phyloP scores from a whole-genome alignment of 1,140 invertebrate genomes.

The Camponotus pennsylvanicus region DNA sequence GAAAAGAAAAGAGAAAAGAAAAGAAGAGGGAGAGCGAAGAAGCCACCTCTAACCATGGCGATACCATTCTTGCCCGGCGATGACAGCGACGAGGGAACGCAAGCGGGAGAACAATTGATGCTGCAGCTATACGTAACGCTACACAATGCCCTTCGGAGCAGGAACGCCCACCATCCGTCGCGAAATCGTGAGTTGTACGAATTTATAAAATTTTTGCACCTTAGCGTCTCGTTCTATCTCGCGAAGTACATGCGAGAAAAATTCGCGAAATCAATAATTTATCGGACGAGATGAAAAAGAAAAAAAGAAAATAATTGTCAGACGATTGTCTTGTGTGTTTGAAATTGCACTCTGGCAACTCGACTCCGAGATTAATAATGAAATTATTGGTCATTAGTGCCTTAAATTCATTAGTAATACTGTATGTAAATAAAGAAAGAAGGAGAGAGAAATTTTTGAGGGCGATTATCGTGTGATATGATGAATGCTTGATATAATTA shows the following conservation, averaged over 20 bases:
- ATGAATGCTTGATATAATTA: neutral
- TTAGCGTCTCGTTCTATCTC: neutral
- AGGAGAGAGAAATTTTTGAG: too few relatives aligned
- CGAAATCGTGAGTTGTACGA: constrained; percentile 83
- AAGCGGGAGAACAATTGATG: constrained; percentile 81
- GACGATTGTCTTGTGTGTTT: neutral
- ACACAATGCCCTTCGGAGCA: constrained; percentile 83
- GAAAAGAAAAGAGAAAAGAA: neutral
- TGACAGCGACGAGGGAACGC: constrained; percentile 79
- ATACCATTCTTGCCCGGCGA: constrained; percentile 78
- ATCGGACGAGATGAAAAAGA: neutral
- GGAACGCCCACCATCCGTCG: constrained; percentile 81
- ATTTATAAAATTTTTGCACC: constrained; percentile 36
- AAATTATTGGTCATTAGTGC: neutral
- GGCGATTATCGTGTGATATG: neutral
- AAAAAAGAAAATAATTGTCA: neutral
- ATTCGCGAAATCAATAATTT: neutral
- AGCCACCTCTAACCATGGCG: constrained; percentile 5
- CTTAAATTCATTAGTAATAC: too few relatives aligned
- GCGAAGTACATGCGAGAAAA: too few relatives aligned
- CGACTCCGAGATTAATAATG: neutral
- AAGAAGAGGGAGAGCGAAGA: neutral
- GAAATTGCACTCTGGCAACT: neutral
- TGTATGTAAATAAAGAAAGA: too few relatives aligned
- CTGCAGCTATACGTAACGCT: constrained; percentile 82